Base-by-base conservation (phyloP, 1,140 invertebrate species). In the Cataglyphis hispanica region DNA sequence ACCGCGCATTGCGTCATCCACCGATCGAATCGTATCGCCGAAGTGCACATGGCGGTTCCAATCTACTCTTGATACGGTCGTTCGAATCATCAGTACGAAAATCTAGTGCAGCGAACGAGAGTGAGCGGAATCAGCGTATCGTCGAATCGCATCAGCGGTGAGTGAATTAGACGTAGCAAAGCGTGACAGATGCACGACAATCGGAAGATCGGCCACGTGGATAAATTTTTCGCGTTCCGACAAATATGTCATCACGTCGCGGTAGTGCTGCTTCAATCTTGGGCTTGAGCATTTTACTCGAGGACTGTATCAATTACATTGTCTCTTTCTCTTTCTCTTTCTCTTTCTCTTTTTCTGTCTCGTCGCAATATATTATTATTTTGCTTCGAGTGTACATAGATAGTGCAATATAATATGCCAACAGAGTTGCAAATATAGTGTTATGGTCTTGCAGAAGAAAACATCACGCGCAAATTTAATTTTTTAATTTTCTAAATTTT, bases 1-100 rank as follows among this genome's bases (percentile, higher is more conserved):
- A 5, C 58, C 22, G 60, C 78, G 69, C 16, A 60, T 87, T 87
- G 85, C 85, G 61, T 88, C 87, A 87, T 77, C 56, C 25, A 7
- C 34, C 50, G 77, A 77, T 78, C 60, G 58, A 58, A 64, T 37
- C 1, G 66, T 46, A 13, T 76, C 74, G 25, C 34, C 25, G 56
- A 58, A 27, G 34, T 27, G 61, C 56, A 80, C n/a, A 58, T 81
- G 50, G 50, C 64, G 22, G 16, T 67, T 58, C 11, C 16, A 5
- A 5, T 50, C 16, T 50, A 50, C 16, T 3, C 3, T 2, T 11
- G 4, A 4, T 16, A 50, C 13, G 46, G 0, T 46, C 43, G 11
- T 16, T 1, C 43, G 43, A 11, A 3, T 46, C 43, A 11, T 50
- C 46, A 50, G 46, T 19, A 50, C 46, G 46, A 5, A 50, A 50